Evolutionary conservation across 2,797 vertebrate genomes (phyloP).

Genomic region (Todus mexicanus): DNA sequence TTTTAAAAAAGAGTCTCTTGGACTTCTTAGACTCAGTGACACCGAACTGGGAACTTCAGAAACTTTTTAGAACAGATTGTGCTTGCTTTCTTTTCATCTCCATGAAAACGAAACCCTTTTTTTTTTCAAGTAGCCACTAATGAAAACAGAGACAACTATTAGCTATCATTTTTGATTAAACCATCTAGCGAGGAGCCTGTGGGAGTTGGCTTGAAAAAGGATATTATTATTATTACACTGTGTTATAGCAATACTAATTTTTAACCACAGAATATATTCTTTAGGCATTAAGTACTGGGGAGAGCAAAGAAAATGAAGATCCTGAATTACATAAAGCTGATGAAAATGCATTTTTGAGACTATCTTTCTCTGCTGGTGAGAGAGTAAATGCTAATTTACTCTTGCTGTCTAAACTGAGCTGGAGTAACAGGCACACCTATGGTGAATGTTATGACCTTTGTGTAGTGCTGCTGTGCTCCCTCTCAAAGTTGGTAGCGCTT

Average conservation of each 20-base stretch:
- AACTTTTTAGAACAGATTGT: slow-evolving; percentile 17
- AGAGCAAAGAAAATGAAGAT: slow-evolving; percentile 4
- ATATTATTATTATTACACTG: slow-evolving; percentile 17
- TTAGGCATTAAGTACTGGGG: neutral
- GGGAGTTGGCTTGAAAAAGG: slow-evolving; percentile 7
- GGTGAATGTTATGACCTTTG: slow-evolving; percentile 15
- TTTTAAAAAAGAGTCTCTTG: neutral
- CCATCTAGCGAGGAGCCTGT: slow-evolving; percentile 2
- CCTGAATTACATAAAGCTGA: slow-evolving; percentile 16
- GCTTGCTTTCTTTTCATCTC: neutral
- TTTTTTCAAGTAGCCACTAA: neutral
- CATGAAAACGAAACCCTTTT: neutral
- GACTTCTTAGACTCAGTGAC: neutral
- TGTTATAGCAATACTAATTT: slow-evolving; percentile 29
- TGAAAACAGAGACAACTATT: slow-evolving; percentile 1
- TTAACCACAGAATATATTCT: slow-evolving; percentile 28
- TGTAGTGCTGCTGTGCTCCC: slow-evolving; percentile 22
- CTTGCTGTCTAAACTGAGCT: slow-evolving; percentile 9
- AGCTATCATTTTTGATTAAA: neutral
- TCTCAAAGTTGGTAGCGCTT: neutral
- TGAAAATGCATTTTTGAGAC: neutral
- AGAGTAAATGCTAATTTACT: slow-evolving; percentile 21
- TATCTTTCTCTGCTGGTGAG: slow-evolving; percentile 6
- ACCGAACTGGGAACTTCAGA: neutral
- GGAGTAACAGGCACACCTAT: neutral